A percentile compares a stretch with the other conserved stretches of the same genome.
phyloP scores from a whole-genome alignment of 2,888 invertebrate species.

The Pterobdella sp. region DNA sequence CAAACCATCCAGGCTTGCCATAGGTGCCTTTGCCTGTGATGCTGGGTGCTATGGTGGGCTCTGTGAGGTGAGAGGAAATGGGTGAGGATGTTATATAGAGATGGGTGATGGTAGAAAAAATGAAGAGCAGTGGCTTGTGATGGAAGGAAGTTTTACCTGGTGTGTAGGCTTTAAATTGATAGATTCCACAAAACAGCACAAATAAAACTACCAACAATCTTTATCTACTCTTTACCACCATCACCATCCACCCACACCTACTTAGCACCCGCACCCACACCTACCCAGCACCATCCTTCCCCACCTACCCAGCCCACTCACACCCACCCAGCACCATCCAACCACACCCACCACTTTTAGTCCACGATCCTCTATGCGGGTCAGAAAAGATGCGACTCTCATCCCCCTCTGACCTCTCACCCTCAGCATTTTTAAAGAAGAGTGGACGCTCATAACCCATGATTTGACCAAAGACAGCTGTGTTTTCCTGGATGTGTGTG shows the following conservation, averaged over 20 bases:
- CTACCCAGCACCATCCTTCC: not conserved
- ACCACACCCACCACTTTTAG: conserved; percentile 26
- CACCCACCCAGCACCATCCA: conserved; percentile 22
- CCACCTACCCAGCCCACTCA: not conserved
- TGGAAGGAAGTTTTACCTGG: not conserved
- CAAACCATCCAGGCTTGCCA: conserved; percentile 39
- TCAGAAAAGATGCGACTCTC: not conserved
- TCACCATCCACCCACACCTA: not conserved
- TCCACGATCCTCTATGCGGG: conserved; percentile 25
- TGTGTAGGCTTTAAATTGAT: not conserved
- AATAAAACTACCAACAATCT: not conserved
- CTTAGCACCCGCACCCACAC: not conserved
- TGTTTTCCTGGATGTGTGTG: conserved; percentile 60
- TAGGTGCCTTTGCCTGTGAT: conserved; percentile 33
- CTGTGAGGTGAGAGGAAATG: not conserved
- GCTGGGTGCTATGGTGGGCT: not conserved
- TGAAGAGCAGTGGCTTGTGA: not conserved
- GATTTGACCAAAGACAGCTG: conserved; percentile 89
- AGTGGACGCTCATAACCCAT: conserved; percentile 95
- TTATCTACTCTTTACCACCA: not conserved
- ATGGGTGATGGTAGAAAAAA: not conserved
- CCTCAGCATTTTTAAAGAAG: conserved; percentile 62
- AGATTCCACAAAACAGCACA: not conserved
- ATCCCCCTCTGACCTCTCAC: conserved; percentile 19
- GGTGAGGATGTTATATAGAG: not conserved